Base-by-base conservation (phyloP, 2,888 invertebrate species). In the Acrocera orbiculus region DNA sequence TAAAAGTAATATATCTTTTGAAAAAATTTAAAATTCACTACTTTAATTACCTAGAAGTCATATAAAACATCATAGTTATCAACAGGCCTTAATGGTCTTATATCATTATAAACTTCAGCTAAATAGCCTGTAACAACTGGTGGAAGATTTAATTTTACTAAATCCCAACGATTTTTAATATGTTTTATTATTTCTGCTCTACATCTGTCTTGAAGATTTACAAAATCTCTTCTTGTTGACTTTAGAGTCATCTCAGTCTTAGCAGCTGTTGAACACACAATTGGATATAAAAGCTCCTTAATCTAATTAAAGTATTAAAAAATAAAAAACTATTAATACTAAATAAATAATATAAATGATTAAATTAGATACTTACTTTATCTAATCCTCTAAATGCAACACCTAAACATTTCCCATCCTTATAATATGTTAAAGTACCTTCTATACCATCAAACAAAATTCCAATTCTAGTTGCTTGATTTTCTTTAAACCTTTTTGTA, bases 221-320 rank as follows among this genome's bases (percentile, higher is more conserved):
- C 65, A 49, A 73, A 76, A 47, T 72, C 73, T 25, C 75, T 54
- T 40, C 67, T 65, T 44, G 69, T 66, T 17, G 60, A 56, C 19
- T 65, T 66, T 13, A 79, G 52, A 1, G 69, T 66, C 73, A 79
- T 76, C 56, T 76, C 73, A 3, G 78, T 77, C 57, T 76, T 76
- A 13, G 76, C 76, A 1, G 78, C 77, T 0, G 78, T 78, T 3
- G 77, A 77, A 46, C 73, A 71, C 8, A 77, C 66, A 36, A 76
- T 68, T 1, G 79, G 78, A 51, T 66, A 78, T 3, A 79, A 59
- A 3, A 70, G 68, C 42, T 73, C 69, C 35, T 66, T 64, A 2
- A 72, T 57, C 49, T 59, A 5, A 32, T 25, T 22, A 15, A 10
- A 36, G 32, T 13, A 23, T 17, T 23, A 13, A 4, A 32, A 16